Percentiles rank a stretch among this genome's conserved stretches.
Evolutionary conservation across 2,888 invertebrate species (phyloP).

Genomic region (Agrilus cyanescens): DNA sequence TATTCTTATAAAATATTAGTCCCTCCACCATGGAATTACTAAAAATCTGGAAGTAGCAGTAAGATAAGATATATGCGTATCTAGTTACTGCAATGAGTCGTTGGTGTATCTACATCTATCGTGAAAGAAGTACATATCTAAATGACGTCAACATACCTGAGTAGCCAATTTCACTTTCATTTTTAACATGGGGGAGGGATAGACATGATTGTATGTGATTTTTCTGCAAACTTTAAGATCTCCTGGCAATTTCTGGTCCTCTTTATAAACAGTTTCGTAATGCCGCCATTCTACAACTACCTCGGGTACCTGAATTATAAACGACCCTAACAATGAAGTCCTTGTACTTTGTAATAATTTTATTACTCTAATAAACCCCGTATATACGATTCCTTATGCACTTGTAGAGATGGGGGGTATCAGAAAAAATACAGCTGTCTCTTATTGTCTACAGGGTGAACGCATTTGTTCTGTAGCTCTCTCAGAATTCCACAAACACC

Average conservation of each 20-base stretch:
- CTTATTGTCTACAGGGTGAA: conserved; percentile 7
- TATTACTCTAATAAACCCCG: conserved; percentile 1
- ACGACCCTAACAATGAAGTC: neutral
- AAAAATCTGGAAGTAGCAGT: too few relatives aligned
- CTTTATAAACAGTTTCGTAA: conserved; percentile 1
- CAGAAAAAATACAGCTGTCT: conserved; percentile 11
- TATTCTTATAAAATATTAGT: neutral
- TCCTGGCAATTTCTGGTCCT: conserved; percentile 1
- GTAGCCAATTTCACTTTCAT: conserved; percentile 5
- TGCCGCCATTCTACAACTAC: conserved; percentile 1
- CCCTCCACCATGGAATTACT: conserved; percentile 4
- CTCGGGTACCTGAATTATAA: neutral
- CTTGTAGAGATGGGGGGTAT: conserved; percentile 12
- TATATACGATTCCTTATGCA: conserved; percentile 5
- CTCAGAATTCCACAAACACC: conserved; percentile 4
- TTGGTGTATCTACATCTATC: too few relatives aligned
- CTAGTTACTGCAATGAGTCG: too few relatives aligned
- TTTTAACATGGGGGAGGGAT: conserved; percentile 2
- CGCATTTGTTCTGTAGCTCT: conserved; percentile 6
- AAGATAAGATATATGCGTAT: too few relatives aligned
- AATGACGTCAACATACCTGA: too few relatives aligned
- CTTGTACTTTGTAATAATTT: neutral
- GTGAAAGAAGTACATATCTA: too few relatives aligned
- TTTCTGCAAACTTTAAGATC: conserved; percentile 1
- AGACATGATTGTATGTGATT: neutral